Percentiles rank a stretch among this genome's conserved stretches.
phyloP scores from a whole-genome alignment of 1,140 invertebrate genomes.

The Manduca sexta region DNA sequence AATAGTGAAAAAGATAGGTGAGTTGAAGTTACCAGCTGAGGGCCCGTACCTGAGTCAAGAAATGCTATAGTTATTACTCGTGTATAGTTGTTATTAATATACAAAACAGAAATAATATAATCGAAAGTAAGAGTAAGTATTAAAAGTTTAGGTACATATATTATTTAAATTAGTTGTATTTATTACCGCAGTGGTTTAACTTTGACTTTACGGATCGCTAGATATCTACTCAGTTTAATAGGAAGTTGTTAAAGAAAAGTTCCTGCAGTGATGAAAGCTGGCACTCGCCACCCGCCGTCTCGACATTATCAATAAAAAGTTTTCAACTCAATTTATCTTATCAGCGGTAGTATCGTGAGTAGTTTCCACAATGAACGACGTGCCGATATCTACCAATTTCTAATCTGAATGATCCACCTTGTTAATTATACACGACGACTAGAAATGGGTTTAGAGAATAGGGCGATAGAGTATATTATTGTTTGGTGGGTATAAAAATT shows the following conservation, averaged over 20 bases:
- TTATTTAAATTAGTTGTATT: too few relatives aligned
- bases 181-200: too few relatives aligned
- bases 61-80: too few relatives aligned
- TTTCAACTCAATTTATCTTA: constrained; percentile 65
- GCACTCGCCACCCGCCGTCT: constrained; percentile 34
- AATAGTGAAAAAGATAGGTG: too few relatives aligned
- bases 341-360: constrained; percentile 64
- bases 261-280: constrained; percentile 12
- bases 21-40: too few relatives aligned
- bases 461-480: constrained; percentile 32
- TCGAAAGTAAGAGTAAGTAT: too few relatives aligned
- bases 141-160: too few relatives aligned
- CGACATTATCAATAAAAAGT: constrained; percentile 60
- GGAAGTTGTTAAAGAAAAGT: neutral
- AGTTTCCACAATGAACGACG: constrained; percentile 70
- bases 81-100: too few relatives aligned
- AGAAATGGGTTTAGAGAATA: constrained; percentile 18
- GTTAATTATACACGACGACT: constrained; percentile 46
- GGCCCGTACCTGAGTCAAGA: too few relatives aligned
- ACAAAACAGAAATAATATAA: too few relatives aligned
- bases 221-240: neutral
- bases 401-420: constrained; percentile 68
- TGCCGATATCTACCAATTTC: constrained; percentile 69
- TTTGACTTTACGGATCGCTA: neutral
- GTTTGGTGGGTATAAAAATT: constrained; percentile 25